Conservation (phyloP, 2,888 invertebrate genomes). For the Pachliopta kotzebuea region DNA sequence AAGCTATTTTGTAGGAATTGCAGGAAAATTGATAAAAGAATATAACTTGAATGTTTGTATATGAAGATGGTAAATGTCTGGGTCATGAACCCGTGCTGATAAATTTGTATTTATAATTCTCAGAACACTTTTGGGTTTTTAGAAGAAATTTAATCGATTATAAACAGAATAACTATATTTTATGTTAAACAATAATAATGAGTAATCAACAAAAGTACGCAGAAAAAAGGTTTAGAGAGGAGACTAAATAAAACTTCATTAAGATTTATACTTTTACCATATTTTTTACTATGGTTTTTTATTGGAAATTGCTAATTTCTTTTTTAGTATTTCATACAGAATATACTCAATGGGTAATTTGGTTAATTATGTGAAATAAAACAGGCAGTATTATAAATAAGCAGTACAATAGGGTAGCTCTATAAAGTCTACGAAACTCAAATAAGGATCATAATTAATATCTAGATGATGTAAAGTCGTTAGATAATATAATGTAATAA, state of each 20-base stretch:
- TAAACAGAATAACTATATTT: no score
- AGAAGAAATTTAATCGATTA: no score
- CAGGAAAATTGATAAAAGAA: no score
- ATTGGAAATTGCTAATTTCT: not conserved
- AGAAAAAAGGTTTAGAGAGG: no score
- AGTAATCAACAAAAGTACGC: no score
- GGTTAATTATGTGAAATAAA: not conserved
- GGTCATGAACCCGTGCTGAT: not conserved
- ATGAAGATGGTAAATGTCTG: not conserved
- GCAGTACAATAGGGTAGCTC: slow-evolving; percentile 20
- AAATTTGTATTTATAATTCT: not conserved
- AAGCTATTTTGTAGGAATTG: no score
- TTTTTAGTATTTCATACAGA: not conserved
- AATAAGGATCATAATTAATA: not conserved
- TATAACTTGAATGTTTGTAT: not conserved
- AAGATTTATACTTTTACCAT: no score
- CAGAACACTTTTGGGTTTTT: no score
- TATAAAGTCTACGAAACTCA: slow-evolving; percentile 11
- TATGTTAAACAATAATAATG: no score
- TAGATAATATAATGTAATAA: slow-evolving; percentile 1
- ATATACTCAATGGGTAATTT: not conserved
- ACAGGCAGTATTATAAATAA: not conserved
- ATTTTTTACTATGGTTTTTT: not conserved
- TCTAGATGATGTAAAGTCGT: slow-evolving; percentile 2
- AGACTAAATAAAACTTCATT: no score